These are phyloP conservation scores for Mirza zaza DNA, from an alignment of 2,113 vertebrate species.

Conservation along the genomic window DNA sequence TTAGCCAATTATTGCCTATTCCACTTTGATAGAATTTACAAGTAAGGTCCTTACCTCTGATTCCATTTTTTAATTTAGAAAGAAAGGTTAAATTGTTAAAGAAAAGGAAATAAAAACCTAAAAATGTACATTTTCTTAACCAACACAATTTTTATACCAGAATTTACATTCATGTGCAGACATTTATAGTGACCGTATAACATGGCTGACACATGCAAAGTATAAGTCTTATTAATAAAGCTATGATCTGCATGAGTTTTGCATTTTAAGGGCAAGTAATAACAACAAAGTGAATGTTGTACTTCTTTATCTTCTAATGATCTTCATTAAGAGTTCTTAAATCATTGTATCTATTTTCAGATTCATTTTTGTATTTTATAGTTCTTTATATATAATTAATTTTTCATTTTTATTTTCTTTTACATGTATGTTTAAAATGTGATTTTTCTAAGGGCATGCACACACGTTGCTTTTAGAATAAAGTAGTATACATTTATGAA, in stretches of 20 bases:
- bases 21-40: neutral
- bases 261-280: neutral
- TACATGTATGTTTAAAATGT: neutral
- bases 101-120: constrained; percentile 9
- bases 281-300: neutral
- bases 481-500: neutral
- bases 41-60: neutral
- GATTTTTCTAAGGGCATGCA: neutral
- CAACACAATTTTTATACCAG: neutral
- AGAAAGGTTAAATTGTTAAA: neutral
- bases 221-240: neutral
- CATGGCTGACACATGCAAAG: neutral
- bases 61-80: neutral
- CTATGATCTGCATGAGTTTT: neutral
- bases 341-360: neutral
- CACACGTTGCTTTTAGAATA: neutral
- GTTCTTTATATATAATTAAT: neutral
- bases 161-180: neutral
- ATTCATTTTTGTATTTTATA: neutral
- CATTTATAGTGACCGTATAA: neutral
- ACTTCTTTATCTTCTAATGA: neutral
- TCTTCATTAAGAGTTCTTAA: neutral
- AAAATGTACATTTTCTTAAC: neutral
- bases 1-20: neutral
- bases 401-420: neutral